Conservation (phyloP, 2,888 invertebrate genomes). For the Drosophila melanosoma region DNA sequence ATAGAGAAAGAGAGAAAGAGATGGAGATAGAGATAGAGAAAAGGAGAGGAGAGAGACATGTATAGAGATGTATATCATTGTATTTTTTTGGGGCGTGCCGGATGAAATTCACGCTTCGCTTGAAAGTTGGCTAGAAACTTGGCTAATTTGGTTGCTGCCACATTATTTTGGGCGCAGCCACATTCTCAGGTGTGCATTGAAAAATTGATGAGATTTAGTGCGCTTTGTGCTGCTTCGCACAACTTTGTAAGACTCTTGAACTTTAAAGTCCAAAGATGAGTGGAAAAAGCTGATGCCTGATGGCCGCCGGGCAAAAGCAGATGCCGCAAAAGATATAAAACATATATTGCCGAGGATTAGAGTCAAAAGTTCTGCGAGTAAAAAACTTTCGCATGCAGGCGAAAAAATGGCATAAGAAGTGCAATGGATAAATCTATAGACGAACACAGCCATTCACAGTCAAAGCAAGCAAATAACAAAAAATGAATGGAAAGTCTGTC, state of each 20-base stretch:
- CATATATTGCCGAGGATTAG: slow-evolving; percentile 32
- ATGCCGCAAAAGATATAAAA: slow-evolving; percentile 36
- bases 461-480: slow-evolving; percentile 6
- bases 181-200: slow-evolving; percentile 65
- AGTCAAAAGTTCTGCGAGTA: slow-evolving; percentile 11
- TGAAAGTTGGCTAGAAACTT: slow-evolving; percentile 61
- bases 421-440: slow-evolving; percentile 10
- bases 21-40: background rate
- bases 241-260: slow-evolving; percentile 59
- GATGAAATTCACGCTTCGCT: slow-evolving; percentile 63
- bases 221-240: slow-evolving; percentile 28
- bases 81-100: slow-evolving; percentile 14
- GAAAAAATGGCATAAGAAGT: slow-evolving; percentile 25
- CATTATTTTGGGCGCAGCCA: slow-evolving; percentile 13
- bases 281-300: slow-evolving; percentile 8
- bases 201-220: slow-evolving; percentile 74
- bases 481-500: slow-evolving; percentile 8
- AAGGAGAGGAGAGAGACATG: background rate
- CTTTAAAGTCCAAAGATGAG: slow-evolving; percentile 54
- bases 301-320: background rate
- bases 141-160: slow-evolving; percentile 65
- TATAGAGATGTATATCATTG: slow-evolving; percentile 62
- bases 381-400: slow-evolving; percentile 28
- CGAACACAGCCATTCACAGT: slow-evolving; percentile 45
- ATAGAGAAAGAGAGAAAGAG: background rate